Base-by-base conservation (phyloP, 2,113 vertebrate genomes). In the Campylomormyrus numenius region DNA sequence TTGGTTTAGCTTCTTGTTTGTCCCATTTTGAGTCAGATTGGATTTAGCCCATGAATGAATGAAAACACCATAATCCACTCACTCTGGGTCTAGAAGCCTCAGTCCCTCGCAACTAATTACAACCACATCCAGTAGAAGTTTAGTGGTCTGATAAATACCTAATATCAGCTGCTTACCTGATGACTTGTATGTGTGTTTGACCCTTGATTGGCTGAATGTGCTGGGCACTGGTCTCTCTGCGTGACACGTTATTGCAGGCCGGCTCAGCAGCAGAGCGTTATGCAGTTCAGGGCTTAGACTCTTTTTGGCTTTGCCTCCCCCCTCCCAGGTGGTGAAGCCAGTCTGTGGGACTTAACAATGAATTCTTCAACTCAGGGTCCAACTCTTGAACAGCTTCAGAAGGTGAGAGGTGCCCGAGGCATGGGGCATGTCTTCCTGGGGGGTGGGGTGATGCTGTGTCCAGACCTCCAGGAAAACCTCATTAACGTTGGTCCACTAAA, bases 311-410 rank as follows among this genome's bases (percentile, higher is more conserved):
- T 27, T 15, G 1, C 15, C 15, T 42, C 31, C 3, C 11, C 66
- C 31, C 27, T 0, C 87, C 10, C 52, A 98, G 97, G 97, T 93
- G 94, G 97, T 97, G 97, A 98, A 95, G 96, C 97, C 96, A 97
- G 95, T 96, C 95, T 98, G 96, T 98, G 97, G 97, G 97, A 98
- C 96, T 96, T 97, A 97, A 97, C 97, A 96, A 97, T 97, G 96
- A 97, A 97, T 96, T 96, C 97, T 96, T 97, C 97, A 96, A 97
- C 97, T 98, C 97, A 98, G 97, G 97, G 97, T 97, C 97, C 97
- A 96, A 97, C 96, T 96, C 96, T 98, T 93, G 97, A 98, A 97
- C 97, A 98, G 95, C 96, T 98, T 96, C 97, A 98, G 94, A 98
- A 98, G 96, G 97, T 98, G 91, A 93, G 95, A 90, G 52, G 5